Conservation (phyloP, 2,888 invertebrate genomes). For the Penaeus monodon region DNA sequence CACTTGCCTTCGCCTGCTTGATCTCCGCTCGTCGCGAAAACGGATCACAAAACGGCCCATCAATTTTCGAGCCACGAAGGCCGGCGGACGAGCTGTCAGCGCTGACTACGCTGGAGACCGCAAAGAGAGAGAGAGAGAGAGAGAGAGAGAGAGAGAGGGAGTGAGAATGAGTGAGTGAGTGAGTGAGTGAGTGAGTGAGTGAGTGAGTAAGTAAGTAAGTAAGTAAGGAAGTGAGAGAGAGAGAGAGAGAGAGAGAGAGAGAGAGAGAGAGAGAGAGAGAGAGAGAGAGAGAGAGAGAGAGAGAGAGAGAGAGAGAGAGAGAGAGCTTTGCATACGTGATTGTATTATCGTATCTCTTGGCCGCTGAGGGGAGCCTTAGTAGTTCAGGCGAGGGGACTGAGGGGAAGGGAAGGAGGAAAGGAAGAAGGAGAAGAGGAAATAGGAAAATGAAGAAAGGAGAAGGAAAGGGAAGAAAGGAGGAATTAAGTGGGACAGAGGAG, state of each 20-base stretch:
- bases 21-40: too few relatives aligned
- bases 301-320: neutral
- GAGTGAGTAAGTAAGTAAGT: too few relatives aligned
- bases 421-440: neutral
- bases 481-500: too few relatives aligned
- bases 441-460: conserved; percentile 8
- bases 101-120: conserved; percentile 33
- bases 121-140: conserved; percentile 20
- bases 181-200: too few relatives aligned
- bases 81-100: conserved; percentile 8
- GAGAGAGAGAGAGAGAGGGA: too few relatives aligned
- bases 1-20: too few relatives aligned
- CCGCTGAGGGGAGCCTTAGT: conserved; percentile 38
- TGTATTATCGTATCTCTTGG: conserved; percentile 51
- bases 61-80: neutral
- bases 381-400: conserved; percentile 37
- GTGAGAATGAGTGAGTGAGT: too few relatives aligned
- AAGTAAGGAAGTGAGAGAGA: too few relatives aligned
- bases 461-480: neutral
- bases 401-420: conserved; percentile 19
- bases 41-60: too few relatives aligned
- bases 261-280: too few relatives aligned
- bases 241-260: too few relatives aligned
- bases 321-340: conserved; percentile 56
- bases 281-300: too few relatives aligned